Percentiles rank a stretch among this genome's conserved stretches.
These are phyloP conservation scores for Ia io DNA, from an alignment of 2,113 vertebrate genomes.

Conservation along the genomic window DNA sequence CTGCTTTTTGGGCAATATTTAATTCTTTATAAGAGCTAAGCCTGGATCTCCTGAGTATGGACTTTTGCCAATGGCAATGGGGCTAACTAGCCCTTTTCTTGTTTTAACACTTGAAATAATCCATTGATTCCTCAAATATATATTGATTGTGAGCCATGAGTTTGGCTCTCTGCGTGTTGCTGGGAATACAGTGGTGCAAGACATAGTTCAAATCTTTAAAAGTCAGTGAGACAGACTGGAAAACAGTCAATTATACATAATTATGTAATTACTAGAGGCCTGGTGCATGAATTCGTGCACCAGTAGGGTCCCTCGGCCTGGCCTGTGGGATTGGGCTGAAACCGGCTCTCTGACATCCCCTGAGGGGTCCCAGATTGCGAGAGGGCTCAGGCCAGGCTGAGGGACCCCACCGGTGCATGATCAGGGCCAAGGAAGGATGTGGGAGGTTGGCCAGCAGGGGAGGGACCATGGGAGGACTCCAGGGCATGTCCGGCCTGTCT, in stretches of 20 bases:
- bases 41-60: too few relatives aligned
- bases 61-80: not conserved
- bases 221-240: not conserved
- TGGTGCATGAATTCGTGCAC: too few relatives aligned
- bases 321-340: too few relatives aligned
- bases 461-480: too few relatives aligned
- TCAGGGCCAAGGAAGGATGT: too few relatives aligned
- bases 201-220: not conserved
- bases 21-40: not conserved
- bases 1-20: not conserved
- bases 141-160: not conserved
- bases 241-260: not conserved
- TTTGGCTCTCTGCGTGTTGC: not conserved
- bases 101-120: not conserved
- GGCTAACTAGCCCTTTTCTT: not conserved
- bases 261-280: not conserved
- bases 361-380: too few relatives aligned
- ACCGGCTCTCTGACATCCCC: too few relatives aligned
- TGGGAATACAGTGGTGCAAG: not conserved
- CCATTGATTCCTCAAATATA: not conserved
- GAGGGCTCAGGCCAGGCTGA: too few relatives aligned
- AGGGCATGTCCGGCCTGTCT: too few relatives aligned
- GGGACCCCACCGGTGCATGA: too few relatives aligned
- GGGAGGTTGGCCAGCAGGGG: too few relatives aligned
- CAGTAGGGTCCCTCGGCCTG: too few relatives aligned